Evolutionary conservation across 2,888 invertebrate species (phyloP), one percentile per base, ranked within the genome.

Genomic region (Eurytoma adleriae): DNA sequence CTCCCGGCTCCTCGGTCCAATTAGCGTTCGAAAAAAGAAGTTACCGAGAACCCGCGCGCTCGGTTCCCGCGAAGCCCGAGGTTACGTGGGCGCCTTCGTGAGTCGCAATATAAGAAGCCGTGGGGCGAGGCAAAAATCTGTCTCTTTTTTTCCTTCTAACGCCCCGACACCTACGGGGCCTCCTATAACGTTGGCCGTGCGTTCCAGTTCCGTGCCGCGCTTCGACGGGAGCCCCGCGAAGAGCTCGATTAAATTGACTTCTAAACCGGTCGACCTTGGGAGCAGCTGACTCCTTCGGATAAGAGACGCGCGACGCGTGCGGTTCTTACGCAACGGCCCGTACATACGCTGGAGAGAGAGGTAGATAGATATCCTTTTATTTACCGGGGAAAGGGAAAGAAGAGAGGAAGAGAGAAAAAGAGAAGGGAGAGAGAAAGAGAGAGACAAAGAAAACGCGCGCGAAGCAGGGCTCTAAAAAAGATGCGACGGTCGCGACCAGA

Each of bases 261-360:
- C 77, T 79, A 76, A 73, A 80, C 81, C 83, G 70, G 85, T 83
- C 83, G 86, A 85, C 87, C 87, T 87, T 87, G 87, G 84, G 68
- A 85, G 84, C 86, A 87, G 87, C 86, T 86, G 86, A 86, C 85
- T 85, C 70, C 73, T 79, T 77, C 56, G 69, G 18, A 40, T 24
- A 14, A 77, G 48, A 48, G 40, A 14, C 73, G 70, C 77, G 69
- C 74, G 77, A 54, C 64, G 70, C 62, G 74, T 40, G 40, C 40
- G 54, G 57, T 20, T 59, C 74, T 83, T 79, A 79, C 78, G 81
- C 78, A 83, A 80, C 70, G 59, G 64, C 74, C 59, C n/a, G 40
- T 70, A 72, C 7, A 4, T 40, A 40, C 3, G 40, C 40, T 40
- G 40, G 4, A 40, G 5, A 40, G 40, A 40, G 40, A 40, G 30